Conservation (phyloP, 1,140 invertebrate species). For the Sycophaga agraensis region DNA sequence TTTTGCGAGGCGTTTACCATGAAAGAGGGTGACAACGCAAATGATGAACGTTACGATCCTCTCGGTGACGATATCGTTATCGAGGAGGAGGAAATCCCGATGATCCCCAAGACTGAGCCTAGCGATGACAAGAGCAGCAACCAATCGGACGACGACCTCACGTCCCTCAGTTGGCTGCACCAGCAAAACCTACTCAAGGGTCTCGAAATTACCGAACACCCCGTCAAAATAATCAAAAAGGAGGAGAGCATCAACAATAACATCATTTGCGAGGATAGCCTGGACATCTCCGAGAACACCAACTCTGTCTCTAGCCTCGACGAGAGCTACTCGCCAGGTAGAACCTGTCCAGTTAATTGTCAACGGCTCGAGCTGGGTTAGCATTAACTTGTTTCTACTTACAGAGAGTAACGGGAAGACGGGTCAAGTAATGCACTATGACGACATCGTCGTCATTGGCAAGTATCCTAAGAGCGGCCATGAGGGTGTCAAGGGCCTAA, state of each 20-base stretch:
- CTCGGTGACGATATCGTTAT: constrained; percentile 11
- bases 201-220: constrained; percentile 51
- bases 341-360: not conserved
- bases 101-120: not conserved
- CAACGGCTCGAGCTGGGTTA: too few relatives aligned
- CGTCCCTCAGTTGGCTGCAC: constrained; percentile 86
- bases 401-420: constrained; percentile 46
- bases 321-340: constrained; percentile 53
- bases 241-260: constrained; percentile 51
- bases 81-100: constrained; percentile 3
- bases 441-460: constrained; percentile 11
- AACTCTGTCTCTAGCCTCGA: constrained; percentile 50
- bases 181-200: constrained; percentile 87
- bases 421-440: constrained; percentile 13
- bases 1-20: constrained; percentile 21
- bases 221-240: constrained; percentile 44
- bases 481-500: constrained; percentile 42
- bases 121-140: not conserved
- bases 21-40: constrained; percentile 43
- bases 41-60: not conserved
- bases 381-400: not conserved
- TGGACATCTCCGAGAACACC: constrained; percentile 47
- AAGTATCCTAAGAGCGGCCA: constrained; percentile 33
- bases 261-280: constrained; percentile 45
- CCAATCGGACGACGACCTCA: constrained; percentile 80